phyloP scores from a whole-genome alignment of 2,113 vertebrate species.

The Lanius collurio region DNA sequence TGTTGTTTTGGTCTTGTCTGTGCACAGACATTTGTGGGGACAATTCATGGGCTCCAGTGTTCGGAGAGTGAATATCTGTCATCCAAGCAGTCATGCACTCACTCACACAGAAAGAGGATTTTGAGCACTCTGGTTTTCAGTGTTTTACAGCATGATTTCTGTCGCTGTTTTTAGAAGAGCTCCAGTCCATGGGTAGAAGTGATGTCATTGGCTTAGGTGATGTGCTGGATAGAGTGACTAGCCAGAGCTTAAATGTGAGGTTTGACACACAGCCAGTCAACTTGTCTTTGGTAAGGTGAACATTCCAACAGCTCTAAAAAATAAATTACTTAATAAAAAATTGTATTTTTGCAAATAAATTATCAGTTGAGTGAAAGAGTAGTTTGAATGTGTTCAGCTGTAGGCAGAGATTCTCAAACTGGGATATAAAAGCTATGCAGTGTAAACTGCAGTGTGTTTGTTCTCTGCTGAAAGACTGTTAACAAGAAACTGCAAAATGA shows the following conservation, averaged over 20 bases:
- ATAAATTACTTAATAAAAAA: background rate
- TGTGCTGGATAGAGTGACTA: no score
- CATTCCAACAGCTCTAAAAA: background rate
- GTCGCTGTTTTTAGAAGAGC: background rate
- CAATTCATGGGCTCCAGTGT: background rate
- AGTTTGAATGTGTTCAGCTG: background rate
- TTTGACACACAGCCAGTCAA: background rate
- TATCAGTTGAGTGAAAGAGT: background rate
- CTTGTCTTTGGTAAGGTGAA: background rate
- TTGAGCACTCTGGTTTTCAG: background rate
- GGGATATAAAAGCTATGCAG: background rate
- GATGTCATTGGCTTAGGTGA: background rate
- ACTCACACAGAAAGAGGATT: rapidly evolving
- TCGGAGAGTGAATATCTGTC: background rate
- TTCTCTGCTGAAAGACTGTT: background rate
- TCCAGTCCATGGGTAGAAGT: background rate
- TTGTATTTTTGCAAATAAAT: background rate
- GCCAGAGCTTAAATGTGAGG: background rate
- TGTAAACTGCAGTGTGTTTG: rapidly evolving
- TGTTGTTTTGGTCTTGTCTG: background rate
- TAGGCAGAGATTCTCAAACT: background rate
- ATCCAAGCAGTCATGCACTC: background rate
- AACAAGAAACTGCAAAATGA: background rate
- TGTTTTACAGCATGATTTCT: background rate
- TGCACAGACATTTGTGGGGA: background rate